Base-by-base conservation (phyloP, 1,140 invertebrate genomes). In the Micrasema minimum region DNA sequence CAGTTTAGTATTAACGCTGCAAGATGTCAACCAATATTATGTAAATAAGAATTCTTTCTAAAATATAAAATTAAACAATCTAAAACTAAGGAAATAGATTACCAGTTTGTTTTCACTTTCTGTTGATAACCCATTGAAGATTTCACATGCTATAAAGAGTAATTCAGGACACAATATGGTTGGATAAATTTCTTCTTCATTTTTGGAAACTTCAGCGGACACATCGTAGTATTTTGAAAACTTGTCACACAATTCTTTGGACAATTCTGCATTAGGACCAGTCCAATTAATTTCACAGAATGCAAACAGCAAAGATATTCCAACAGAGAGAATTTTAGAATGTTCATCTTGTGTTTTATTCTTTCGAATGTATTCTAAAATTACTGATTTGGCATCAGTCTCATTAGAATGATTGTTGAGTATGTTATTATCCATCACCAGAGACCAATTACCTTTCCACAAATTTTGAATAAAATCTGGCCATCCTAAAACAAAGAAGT, bases 281-380 rank as follows among this genome's bases (percentile, higher is more conserved):
- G 90, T 90, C 86, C 92, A 96, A 81, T 96, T 96, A 38, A 84
- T 85, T 81, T 94, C 91, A 67, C 93, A 86, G 84, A 95, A 96
- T 41, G 86, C 83, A 61, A 92, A 85, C 11, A 95, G 80, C 68
- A 88, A 86, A 12, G 89, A 80, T 48, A 90, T 80, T 14, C 86
- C 90, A 72, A 86, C 72, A 41, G 77, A 78, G 11, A 89, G 70
- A 14, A 85, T 48, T 59, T 81, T 55, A 38, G 18, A 55, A 20
- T 46, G 50, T 22, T 72, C 62, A 62, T 79, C 71, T 5, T 22
- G 37, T 26, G 71, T 46, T 55, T 78, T 65, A n/a, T 26, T 74
- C 76, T 79, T 79, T 48, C 80, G 22, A 22, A 77, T 45, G 7
- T 77, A 46, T 41, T 66, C 66, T 2, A 81, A 38, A 45, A n/a